Conservation (phyloP, 92 coral and sea anemone species). For the Anthopleura xanthogrammica region DNA sequence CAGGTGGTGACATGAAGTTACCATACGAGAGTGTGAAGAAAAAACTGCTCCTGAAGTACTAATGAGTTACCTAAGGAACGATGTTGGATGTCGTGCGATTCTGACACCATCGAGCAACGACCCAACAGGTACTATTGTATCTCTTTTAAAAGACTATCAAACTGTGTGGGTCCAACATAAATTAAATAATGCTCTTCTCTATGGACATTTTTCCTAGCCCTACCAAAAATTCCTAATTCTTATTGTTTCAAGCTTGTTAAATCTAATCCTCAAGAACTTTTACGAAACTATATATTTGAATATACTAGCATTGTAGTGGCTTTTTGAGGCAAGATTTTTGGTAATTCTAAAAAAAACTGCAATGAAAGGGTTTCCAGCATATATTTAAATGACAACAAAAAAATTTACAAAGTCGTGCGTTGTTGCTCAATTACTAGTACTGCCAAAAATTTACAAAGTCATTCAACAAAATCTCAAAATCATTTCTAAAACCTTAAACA, state of each 20-base stretch:
- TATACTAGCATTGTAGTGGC: too few species aligned
- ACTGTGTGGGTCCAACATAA: neutral
- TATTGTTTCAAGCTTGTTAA: too few species aligned
- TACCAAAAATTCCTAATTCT: neutral
- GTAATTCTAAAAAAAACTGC: too few species aligned
- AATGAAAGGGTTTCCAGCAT: neutral
- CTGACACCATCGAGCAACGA: neutral
- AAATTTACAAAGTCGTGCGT: too few species aligned
- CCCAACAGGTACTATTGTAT: neutral
- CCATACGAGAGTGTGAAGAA: neutral
- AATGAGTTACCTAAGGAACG: slow-evolving; percentile 8
- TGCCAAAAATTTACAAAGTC: too few species aligned
- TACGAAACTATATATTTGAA: too few species aligned
- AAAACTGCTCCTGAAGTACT: neutral
- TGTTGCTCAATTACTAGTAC: too few species aligned
- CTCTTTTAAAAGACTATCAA: neutral
- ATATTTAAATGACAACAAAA: too few species aligned
- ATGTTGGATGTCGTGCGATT: neutral
- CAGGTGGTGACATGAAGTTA: neutral
- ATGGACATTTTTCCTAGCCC: neutral
- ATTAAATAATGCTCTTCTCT: neutral
- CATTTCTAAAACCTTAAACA: too few species aligned
- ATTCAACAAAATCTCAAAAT: too few species aligned
- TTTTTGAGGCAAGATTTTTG: too few species aligned
- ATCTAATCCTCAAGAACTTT: too few species aligned